Percentiles rank a stretch among this genome's conserved stretches.
These are phyloP conservation scores for Hiodon tergisus DNA, from an alignment of 2,113 vertebrate species.

Conservation along the genomic window DNA sequence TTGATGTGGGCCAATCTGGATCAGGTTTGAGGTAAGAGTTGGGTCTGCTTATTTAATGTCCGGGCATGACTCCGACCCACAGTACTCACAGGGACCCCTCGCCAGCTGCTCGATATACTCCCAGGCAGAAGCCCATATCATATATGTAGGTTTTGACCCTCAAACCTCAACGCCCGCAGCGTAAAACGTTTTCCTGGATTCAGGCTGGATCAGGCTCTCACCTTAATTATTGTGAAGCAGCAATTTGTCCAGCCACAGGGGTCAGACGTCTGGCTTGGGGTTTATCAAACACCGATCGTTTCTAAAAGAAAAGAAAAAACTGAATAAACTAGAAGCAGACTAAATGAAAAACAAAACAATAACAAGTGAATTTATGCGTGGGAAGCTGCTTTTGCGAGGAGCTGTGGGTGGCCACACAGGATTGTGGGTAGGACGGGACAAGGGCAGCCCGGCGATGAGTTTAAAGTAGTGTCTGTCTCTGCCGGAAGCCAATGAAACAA, in stretches of 20 bases:
- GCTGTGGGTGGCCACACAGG: neutral
- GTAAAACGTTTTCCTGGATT: neutral
- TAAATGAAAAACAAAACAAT: neutral
- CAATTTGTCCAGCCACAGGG: neutral
- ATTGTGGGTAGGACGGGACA: neutral
- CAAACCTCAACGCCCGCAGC: neutral
- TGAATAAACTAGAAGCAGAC: neutral
- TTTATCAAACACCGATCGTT: neutral
- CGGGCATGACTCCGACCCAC: conserved; percentile 35
- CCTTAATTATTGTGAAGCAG: neutral
- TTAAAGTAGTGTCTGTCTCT: no score
- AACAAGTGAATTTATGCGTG: neutral
- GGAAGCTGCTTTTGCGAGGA: neutral
- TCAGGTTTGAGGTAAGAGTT: conserved; percentile 25
- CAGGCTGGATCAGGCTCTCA: neutral
- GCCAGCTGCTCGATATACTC: conserved; percentile 11
- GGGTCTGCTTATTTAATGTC: conserved; percentile 37
- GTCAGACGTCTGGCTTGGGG: neutral
- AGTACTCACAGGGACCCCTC: conserved; percentile 17
- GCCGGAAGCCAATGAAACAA: no score
- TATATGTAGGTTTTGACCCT: neutral
- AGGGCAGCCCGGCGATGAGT: no score
- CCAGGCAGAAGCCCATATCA: conserved; percentile 24
- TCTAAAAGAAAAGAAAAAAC: neutral
- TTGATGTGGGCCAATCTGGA: conserved; percentile 32